Evolutionary conservation across 2,113 vertebrate genomes (phyloP), one percentile per base, ranked within the genome.

Genomic region (Dendropsophus ebraccatus): DNA sequence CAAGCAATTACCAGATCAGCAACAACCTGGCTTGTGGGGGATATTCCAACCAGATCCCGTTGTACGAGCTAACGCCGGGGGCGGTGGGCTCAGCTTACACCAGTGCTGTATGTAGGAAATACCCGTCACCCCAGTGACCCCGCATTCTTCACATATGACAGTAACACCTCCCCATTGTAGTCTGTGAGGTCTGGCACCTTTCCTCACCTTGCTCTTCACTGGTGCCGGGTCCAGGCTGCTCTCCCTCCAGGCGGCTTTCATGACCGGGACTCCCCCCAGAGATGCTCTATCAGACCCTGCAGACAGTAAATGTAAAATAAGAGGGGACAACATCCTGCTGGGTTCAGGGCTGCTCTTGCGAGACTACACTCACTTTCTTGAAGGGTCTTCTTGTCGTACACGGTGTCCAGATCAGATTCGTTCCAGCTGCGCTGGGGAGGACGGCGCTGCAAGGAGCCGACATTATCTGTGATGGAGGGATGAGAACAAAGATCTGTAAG

Each of bases 321-420:
- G 74, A 56, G 19, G n/a, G 11, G 32, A 25, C 28, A 23, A n/a
- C 21, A 1, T 6, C 11, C 16, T 14, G 6, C 50, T 32, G 28
- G 19, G 13, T 12, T 16, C 21, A 0, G 30, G 0, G 49, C 30
- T n/a, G 2, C 2, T 14, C 12, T 17, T 32, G 0, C 0, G 16
- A 16, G 8, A 13, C 1, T 1, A 30, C 25, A 74, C 85, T 86
- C 69, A 86, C 85, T 73, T 1, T 70, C 92, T 83, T 95, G 94
- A 1, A 95, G 93, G 9, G 94, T 76, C 83, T 96, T 97, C 87
- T 91, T 95, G 69, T 97, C 95, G 0, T 95, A 96, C 0, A 93
- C 92, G 87, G 93, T 87, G 11, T 98, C 96, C 81, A 98, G 92
- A 86, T 98, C 95, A 0, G 95, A 96, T 89, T 98, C 96, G 0